Base-by-base conservation (phyloP, 2,888 invertebrate genomes). In the Norana najaformis region DNA sequence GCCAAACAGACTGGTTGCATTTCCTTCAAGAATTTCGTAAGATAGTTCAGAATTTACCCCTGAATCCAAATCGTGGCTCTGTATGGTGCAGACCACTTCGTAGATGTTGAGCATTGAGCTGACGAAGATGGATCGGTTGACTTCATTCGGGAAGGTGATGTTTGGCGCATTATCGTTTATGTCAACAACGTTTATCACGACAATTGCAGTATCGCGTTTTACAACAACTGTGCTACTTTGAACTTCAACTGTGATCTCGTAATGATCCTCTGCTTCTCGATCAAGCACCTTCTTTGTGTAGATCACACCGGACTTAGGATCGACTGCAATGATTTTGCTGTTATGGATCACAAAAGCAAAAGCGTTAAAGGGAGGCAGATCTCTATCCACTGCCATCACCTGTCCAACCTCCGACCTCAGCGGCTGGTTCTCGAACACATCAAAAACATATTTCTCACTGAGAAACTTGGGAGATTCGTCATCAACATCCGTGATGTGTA, bases 381-480 rank as follows among this genome's bases (percentile, higher is more conserved):
- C 94, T 36, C 88, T 88, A 91, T 94, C 94, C 3, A 90, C 92
- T 13, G 94, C 94, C 16, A 91, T 89, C 13, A 94, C 93, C 34
- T 91, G 90, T 13, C 94, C 94, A 13, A 94, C 93, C 14, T 92
- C 89, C 16, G 92, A 93, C 13, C 93, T 92, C 0, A 92, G 88
- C 0, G 92, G 92, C 34, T 93, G 91, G 91, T 94, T 94, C 90
- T 94, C 94, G 91, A 97, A 97, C 91, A 98, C 97, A 94, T 97
- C 97, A 95, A 98, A 96, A 95, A 97, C 97, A 93, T 97, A 97
- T 93, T 97, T 97, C 95, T 97, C 96, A 95, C 98, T 97, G 93
- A 92, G 90, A 90, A 94, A 94, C 5, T 91, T 90, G 1, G 94
- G 94, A 14, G 47, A n/a, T 37, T 91, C 89, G 30, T 91, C 90